Conservation (phyloP, 1,140 invertebrate species). For the Drosophila rhopaloa region DNA sequence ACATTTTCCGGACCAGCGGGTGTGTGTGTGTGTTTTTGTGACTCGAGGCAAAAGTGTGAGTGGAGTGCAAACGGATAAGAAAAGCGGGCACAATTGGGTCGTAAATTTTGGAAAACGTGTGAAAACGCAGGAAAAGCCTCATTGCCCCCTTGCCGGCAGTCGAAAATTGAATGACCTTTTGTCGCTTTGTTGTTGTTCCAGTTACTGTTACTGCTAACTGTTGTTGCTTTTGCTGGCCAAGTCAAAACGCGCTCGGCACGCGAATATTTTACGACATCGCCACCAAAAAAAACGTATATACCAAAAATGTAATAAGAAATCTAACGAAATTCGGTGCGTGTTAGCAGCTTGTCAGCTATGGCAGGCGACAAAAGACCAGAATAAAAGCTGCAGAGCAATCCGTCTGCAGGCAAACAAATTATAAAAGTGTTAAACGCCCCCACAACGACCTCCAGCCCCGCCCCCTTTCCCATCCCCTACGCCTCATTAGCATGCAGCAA, state of each 20-base stretch:
- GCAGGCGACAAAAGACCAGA: conserved; percentile 57
- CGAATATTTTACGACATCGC: conserved; percentile 81
- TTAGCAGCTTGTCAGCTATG: conserved; percentile 63
- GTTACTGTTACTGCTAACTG: conserved; percentile 34
- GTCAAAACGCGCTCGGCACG: conserved; percentile 62
- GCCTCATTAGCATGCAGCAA: conserved; percentile 75
- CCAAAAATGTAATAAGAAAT: conserved; percentile 18
- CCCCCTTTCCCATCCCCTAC: not conserved
- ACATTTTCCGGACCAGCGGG: conserved; percentile 19
- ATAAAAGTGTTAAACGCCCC: conserved; percentile 76
- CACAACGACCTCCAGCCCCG: conserved; percentile 41
- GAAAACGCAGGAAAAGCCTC: conserved; percentile 81
- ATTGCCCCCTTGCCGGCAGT: conserved; percentile 75
- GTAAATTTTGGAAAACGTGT: conserved; percentile 80
- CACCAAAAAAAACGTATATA: conserved; percentile 62
- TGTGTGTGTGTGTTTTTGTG: conserved; percentile 21
- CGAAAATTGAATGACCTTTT: conserved; percentile 73
- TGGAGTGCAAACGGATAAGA: conserved; percentile 20
- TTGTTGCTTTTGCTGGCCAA: conserved; percentile 49
- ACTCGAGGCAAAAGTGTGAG: conserved; percentile 5
- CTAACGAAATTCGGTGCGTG: conserved; percentile 41
- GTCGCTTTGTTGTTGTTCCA: conserved; percentile 52
- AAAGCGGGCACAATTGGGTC: conserved; percentile 53
- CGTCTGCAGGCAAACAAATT: conserved; percentile 53
- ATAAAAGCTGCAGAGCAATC: conserved; percentile 33